A percentile compares a stretch with the other conserved stretches of the same genome.
phyloP scores from a whole-genome alignment of 2,113 vertebrate genomes.

The Hippocampus guttulatus region DNA sequence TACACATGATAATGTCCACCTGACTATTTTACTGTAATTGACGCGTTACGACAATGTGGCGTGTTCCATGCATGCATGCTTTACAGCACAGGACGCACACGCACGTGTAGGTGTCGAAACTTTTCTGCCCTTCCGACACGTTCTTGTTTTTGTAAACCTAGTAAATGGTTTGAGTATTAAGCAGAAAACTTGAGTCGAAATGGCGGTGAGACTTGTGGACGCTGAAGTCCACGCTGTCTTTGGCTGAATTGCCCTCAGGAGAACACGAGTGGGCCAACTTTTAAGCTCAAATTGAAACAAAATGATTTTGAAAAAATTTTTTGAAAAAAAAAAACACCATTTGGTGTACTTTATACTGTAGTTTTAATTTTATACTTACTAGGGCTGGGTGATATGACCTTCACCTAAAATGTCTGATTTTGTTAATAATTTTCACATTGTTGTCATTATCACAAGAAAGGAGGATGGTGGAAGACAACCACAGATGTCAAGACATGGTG shows the following conservation, averaged over 20 bases:
- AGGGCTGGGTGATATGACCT: neutral
- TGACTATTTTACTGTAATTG: neutral
- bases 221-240: neutral
- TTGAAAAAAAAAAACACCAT: neutral
- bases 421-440: neutral
- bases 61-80: no score
- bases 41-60: neutral
- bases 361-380: neutral
- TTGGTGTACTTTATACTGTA: neutral
- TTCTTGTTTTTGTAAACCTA: neutral
- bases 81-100: neutral
- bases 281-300: neutral
- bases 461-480: no score
- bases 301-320: no score
- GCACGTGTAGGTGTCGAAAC: neutral
- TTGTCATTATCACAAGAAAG: no score
- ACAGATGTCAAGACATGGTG: no score
- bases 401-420: neutral
- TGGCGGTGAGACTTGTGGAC: neutral
- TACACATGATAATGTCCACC: neutral
- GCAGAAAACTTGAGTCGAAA: neutral
- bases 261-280: neutral
- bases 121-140: neutral
- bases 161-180: neutral
- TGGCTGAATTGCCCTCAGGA: neutral